Percentiles rank a stretch among this genome's conserved stretches.
Evolutionary conservation across 1,140 invertebrate genomes (phyloP).

Genomic region (Hyles vespertilio): DNA sequence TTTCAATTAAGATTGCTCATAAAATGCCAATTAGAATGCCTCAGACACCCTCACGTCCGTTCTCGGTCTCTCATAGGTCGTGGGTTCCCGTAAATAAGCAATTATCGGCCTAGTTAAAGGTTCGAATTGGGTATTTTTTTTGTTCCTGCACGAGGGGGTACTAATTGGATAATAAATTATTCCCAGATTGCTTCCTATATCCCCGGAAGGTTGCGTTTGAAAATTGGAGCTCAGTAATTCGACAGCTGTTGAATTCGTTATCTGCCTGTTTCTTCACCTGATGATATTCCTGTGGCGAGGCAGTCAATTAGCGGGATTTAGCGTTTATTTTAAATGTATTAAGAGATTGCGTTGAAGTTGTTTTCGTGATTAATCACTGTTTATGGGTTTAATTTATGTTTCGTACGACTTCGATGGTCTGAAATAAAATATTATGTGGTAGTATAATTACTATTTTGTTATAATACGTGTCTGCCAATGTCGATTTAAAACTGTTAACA

Average conservation of each 20-base stretch:
- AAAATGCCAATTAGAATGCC: constrained; percentile 17
- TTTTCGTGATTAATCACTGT: too few relatives aligned
- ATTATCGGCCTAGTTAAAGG: constrained; percentile 29
- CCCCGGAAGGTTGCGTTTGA: constrained; percentile 17
- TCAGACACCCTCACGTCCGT: constrained; percentile 17
- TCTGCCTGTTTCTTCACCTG: not conserved
- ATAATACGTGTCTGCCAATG: too few relatives aligned
- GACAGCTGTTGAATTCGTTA: constrained; percentile 12
- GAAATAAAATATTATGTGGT: too few relatives aligned
- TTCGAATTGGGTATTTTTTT: constrained; percentile 23
- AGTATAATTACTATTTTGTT: too few relatives aligned
- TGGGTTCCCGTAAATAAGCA: constrained; percentile 33
- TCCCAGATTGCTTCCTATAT: constrained; percentile 26
- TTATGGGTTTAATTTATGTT: too few relatives aligned
- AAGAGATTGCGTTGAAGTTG: too few relatives aligned
- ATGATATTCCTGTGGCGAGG: not conserved
- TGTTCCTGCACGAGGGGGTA: constrained; percentile 17
- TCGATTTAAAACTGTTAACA: too few relatives aligned
- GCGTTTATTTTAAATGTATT: too few relatives aligned
- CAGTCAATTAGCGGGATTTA: not conserved
- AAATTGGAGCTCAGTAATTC: constrained; percentile 19
- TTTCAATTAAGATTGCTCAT: constrained; percentile 17
- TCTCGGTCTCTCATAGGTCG: not conserved
- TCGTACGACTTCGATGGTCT: too few relatives aligned
- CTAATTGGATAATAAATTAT: constrained; percentile 41